Conservation (phyloP, 2,888 invertebrate species). For the Amblyteles armatorius region DNA sequence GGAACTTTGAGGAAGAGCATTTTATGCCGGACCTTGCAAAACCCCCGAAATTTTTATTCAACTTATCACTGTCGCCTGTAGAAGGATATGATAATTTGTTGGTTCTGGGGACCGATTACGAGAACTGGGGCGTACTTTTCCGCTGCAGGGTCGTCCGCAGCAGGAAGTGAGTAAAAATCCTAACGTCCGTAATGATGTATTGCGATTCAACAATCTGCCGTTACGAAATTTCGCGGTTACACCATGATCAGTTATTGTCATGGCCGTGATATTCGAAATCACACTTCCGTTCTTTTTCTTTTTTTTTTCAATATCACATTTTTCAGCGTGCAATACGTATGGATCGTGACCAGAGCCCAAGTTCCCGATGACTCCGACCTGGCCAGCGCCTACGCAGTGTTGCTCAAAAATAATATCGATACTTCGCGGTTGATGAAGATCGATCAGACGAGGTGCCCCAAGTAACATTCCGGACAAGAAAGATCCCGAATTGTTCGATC, state of each 20-base stretch:
- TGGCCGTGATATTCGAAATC: not conserved
- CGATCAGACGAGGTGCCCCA: not conserved
- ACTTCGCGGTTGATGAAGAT: not conserved
- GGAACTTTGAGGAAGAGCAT: too few species aligned
- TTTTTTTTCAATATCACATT: not conserved
- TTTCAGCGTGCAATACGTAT: not conserved
- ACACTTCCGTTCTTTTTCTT: not conserved
- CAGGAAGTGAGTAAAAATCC: not conserved
- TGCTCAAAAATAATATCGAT: not conserved
- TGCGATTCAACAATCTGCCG: too few species aligned
- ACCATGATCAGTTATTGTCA: not conserved
- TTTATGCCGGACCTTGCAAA: not conserved
- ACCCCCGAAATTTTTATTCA: not conserved
- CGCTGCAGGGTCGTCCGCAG: not conserved
- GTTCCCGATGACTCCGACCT: not conserved
- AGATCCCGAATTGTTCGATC: not conserved
- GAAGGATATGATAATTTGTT: too few species aligned
- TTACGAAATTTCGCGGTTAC: too few species aligned
- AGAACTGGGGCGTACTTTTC: not conserved
- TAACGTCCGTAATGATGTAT: too few species aligned
- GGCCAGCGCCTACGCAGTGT: not conserved
- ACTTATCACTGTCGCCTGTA: not conserved
- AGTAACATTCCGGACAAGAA: not conserved
- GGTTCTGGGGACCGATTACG: not conserved
- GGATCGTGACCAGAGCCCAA: not conserved